Conservation (phyloP, 2,888 invertebrate species). For the Cylloceria caligata region DNA sequence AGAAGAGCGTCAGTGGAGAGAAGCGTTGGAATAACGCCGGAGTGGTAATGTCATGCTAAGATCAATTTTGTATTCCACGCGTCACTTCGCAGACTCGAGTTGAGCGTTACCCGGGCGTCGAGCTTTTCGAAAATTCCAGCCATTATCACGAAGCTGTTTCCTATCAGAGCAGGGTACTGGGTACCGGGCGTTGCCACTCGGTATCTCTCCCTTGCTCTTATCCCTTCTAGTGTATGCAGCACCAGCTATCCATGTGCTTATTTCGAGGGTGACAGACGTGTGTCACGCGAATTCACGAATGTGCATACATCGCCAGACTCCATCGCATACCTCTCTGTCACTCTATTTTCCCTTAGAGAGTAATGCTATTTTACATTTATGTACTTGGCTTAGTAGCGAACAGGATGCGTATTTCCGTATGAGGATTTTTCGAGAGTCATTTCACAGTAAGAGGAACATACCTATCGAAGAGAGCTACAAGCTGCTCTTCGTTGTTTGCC, state of each 20-base stretch:
- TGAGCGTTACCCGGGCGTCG: conserved; percentile 72
- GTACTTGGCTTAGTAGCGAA: conserved; percentile 45
- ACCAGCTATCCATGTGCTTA: conserved; percentile 33
- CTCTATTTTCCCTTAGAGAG: conserved; percentile 38
- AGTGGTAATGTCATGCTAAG: conserved; percentile 80
- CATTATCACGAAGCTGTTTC: conserved; percentile 76
- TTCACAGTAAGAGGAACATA: conserved; percentile 19
- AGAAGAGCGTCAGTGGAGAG: conserved; percentile 35
- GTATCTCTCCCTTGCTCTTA: neutral
- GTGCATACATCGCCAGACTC: conserved; percentile 14
- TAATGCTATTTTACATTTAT: conserved; percentile 47
- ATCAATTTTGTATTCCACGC: conserved; percentile 82
- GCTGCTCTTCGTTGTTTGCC: conserved; percentile 16
- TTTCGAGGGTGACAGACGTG: conserved; percentile 26
- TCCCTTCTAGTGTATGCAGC: conserved; percentile 27
- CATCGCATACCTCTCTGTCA: conserved; percentile 6
- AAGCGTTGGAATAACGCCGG: conserved; percentile 59
- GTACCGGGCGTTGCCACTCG: conserved; percentile 33
- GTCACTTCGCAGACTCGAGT: conserved; percentile 80
- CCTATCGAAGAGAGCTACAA: neutral
- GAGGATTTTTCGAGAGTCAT: conserved; percentile 50
- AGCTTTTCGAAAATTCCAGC: conserved; percentile 80
- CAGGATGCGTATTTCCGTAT: conserved; percentile 38
- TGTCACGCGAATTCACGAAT: conserved; percentile 22
- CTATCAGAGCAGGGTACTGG: conserved; percentile 50